Conservation (phyloP, 2,113 vertebrate genomes). For the Barnardius zonarius region DNA sequence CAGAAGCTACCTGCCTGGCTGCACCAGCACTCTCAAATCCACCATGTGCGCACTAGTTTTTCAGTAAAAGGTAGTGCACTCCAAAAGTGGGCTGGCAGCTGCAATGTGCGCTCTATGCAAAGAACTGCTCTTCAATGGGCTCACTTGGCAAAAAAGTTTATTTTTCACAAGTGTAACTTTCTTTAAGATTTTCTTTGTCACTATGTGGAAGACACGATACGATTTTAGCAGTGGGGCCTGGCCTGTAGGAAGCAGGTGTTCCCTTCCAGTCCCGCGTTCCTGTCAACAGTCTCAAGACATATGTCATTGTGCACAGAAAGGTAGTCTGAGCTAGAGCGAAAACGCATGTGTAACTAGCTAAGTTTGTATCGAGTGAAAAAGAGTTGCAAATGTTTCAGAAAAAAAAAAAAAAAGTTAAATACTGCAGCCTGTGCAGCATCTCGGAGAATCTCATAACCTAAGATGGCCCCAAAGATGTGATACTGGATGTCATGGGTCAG, state of each 20-base stretch:
- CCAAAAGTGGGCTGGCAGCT: fast-evolving
- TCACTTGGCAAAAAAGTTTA: background rate
- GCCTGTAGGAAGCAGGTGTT: constrained; percentile 37
- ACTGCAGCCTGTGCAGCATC: background rate
- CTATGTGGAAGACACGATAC: background rate
- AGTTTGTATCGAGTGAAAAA: background rate
- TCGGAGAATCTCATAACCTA: background rate
- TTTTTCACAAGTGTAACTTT: background rate
- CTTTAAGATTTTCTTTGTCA: background rate
- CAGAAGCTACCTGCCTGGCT: background rate
- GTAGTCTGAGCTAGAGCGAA: background rate
- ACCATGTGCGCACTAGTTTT: background rate
- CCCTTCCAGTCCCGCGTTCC: background rate
- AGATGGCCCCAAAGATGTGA: background rate
- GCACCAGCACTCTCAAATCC: background rate
- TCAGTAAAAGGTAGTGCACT: background rate
- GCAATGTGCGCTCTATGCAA: background rate
- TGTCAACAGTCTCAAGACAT: background rate
- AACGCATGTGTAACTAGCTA: background rate
- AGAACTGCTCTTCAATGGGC: background rate
- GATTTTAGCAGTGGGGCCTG: background rate
- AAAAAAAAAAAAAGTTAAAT: background rate
- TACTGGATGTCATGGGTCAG: background rate
- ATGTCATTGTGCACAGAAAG: constrained; percentile 6
- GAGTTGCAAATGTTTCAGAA: background rate